Conservation (phyloP, 2,113 vertebrate genomes). For the Stictonetta naevosa region DNA sequence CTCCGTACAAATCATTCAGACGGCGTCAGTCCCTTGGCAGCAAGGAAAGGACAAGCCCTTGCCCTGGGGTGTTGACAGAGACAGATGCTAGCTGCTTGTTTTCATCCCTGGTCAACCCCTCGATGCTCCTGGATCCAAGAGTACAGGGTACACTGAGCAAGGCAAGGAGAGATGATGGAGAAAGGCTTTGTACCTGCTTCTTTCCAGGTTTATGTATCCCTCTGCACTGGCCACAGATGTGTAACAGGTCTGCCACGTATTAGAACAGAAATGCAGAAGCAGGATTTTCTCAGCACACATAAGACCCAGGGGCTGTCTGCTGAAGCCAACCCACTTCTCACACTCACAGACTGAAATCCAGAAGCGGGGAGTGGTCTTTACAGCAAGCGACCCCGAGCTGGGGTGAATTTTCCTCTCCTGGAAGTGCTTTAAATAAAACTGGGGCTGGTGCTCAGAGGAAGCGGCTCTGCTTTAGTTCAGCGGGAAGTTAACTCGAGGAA, state of each 20-base stretch:
- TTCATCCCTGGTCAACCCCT: neutral
- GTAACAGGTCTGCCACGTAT: neutral
- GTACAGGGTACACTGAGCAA: neutral
- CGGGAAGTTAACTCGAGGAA: neutral
- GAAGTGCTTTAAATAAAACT: neutral
- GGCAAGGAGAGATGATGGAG: neutral
- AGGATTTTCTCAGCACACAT: neutral
- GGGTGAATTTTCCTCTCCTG: neutral
- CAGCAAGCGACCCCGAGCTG: neutral
- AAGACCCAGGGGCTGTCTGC: neutral
- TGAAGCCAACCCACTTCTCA: neutral
- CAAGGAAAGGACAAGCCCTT: slow-evolving; percentile 37
- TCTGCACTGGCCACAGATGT: neutral
- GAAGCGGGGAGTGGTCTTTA: neutral
- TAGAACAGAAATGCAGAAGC: neutral
- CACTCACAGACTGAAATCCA: neutral
- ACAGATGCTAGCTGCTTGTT: neutral
- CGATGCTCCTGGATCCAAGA: neutral
- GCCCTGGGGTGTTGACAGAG: neutral
- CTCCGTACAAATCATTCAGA: neutral
- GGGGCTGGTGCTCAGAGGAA: neutral
- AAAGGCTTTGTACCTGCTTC: neutral
- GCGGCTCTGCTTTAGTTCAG: neutral
- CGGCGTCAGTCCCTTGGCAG: neutral
- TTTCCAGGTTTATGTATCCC: neutral